A percentile compares a stretch with the other conserved stretches of the same genome.
These are phyloP conservation scores for Anisognathus igniventris DNA, from an alignment of 2,797 vertebrate genomes.

Conservation along the genomic window DNA sequence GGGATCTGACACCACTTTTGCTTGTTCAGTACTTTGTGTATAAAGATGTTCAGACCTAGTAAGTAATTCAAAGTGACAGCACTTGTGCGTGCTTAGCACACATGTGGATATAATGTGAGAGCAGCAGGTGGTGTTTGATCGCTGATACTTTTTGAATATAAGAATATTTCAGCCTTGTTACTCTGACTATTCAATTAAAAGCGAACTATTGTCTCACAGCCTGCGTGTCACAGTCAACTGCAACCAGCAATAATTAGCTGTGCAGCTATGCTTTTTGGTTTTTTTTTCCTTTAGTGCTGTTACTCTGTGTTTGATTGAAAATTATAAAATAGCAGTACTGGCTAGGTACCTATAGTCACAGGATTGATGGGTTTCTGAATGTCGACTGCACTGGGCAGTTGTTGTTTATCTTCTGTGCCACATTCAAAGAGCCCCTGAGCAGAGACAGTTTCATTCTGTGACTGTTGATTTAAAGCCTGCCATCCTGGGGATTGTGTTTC, in stretches of 20 bases:
- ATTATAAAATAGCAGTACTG: background rate
- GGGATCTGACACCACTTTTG: background rate
- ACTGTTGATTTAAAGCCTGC: background rate
- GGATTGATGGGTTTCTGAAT: constrained; percentile 2
- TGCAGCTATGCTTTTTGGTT: background rate
- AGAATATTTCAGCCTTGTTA: constrained; percentile 31
- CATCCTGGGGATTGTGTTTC: background rate
- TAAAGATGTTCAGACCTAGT: constrained; percentile 41
- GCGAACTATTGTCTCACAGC: constrained; percentile 17
- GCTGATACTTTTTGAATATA: constrained; percentile 26
- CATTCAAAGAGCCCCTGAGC: background rate
- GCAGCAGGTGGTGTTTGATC: constrained; percentile 46
- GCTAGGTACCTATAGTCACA: background rate
- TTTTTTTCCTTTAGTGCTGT: background rate
- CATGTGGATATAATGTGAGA: constrained; percentile 32
- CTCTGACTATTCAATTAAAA: constrained; percentile 52
- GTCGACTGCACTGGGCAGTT: background rate
- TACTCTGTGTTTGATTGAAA: constrained; percentile 8
- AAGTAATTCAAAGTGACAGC: constrained; percentile 51
- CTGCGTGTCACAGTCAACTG: constrained; percentile 5
- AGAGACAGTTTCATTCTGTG: background rate
- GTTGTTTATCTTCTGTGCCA: background rate
- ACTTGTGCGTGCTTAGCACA: constrained; percentile 32
- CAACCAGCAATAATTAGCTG: constrained; percentile 22
- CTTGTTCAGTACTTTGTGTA: constrained; percentile 8